Base-by-base conservation (phyloP, 2,888 invertebrate genomes). In the Andrena praecox region DNA sequence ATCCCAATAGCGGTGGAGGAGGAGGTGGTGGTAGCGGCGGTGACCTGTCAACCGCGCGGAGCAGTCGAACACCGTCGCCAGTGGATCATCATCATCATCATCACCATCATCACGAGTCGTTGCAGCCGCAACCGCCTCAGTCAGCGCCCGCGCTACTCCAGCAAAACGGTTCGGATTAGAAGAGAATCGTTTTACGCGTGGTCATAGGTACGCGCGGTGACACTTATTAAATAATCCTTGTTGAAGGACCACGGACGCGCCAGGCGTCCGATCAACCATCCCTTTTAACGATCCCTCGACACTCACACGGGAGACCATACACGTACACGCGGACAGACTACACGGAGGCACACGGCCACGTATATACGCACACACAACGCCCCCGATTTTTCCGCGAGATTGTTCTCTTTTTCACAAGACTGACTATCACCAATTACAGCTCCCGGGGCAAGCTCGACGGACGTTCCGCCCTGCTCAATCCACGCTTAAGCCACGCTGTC, bases 131-230 rank as follows among this genome's bases (percentile, higher is more conserved):
- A 92, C 95, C 96, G 87, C 96, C 96, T 88, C 95, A 95, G 94
- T 95, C 95, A 69, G 94, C 95, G 79, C 94, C 97, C 88, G 96
- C 96, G 91, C 95, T 96, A 85, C 95, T 97, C 77, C 97, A 97
- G 90, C 97, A 97, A 93, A 97, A 97, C 94, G 97, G 97, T 88
- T 97, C 97, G 94, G 97, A 97, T 95, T 97, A 96, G 91, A 88
- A 81, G 70, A 75, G 67, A 64, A 69, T 75, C 52, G 74, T 75
- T 80, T 73, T 50, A 71, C 82, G 72, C 82, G 81, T 73, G 54
- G 62, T 73, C 42, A n/a, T 68, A 67, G 67, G 67, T 80, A 70
- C 62, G 77, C 85, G 71, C 71, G 80, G 67, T 72, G 59, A 69
- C 59, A 69, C 35, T 79, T 69, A 77, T 80, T 64, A 42, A 42